These are phyloP conservation scores for Nesogale talazaci DNA, from an alignment of 2,113 vertebrate species.

Conservation along the genomic window DNA sequence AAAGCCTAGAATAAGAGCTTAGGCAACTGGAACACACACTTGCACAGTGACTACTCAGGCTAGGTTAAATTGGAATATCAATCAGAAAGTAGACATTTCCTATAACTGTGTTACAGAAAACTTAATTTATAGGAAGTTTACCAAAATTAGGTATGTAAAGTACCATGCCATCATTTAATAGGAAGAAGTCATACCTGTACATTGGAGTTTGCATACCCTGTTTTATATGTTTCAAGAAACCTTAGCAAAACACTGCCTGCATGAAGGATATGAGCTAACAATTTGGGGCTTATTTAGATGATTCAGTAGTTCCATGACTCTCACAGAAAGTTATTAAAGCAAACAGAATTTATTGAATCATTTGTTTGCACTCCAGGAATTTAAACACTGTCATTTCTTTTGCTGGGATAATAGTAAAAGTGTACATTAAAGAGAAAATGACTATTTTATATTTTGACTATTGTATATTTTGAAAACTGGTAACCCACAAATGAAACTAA, in stretches of 20 bases:
- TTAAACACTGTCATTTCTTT: conserved; percentile 34
- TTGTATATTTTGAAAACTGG: background rate
- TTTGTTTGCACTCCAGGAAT: conserved; percentile 13
- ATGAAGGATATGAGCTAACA: conserved; percentile 6
- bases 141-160: background rate
- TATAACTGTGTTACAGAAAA: background rate
- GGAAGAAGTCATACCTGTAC: background rate
- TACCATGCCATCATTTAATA: background rate
- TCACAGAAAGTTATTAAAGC: conserved; percentile 40
- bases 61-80: background rate
- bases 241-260: background rate
- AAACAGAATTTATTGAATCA: conserved; percentile 33
- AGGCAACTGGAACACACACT: conserved; percentile 2
- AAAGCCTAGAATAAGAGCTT: background rate
- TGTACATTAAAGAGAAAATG: background rate
- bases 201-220: background rate
- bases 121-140: background rate
- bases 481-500: conserved; percentile 32
- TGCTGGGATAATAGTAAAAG: background rate
- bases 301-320: background rate
- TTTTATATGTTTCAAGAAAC: conserved; percentile 38
- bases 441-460: background rate
- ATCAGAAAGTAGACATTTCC: background rate
- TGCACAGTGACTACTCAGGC: background rate
- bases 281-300: conserved; percentile 5